phyloP scores from a whole-genome alignment of 2,888 invertebrate species.

The Acleris sparsana region DNA sequence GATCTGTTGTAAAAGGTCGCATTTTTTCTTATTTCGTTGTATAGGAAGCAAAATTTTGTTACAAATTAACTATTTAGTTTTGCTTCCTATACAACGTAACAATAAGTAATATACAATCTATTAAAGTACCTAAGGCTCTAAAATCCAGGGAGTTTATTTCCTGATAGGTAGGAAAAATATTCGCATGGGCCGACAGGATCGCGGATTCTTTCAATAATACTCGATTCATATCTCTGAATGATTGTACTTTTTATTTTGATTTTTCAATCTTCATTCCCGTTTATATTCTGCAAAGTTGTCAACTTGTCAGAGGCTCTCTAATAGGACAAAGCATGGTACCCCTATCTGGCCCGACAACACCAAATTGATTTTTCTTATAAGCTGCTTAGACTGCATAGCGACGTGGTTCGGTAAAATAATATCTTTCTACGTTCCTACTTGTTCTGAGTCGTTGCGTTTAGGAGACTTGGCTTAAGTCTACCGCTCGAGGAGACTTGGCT shows the following conservation, averaged over 20 bases:
- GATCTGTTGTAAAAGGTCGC: too few species aligned
- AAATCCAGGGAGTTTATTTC: too few species aligned
- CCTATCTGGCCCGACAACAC: conserved; percentile 58
- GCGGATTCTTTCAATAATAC: too few species aligned
- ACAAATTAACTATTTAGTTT: too few species aligned
- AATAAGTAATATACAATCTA: too few species aligned
- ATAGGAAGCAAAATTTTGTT: too few species aligned
- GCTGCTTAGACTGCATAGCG: conserved; percentile 66
- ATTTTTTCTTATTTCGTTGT: too few species aligned
- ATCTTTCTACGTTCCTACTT: conserved; percentile 5
- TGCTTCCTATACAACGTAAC: too few species aligned
- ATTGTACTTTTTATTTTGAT: background rate
- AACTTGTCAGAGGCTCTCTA: conserved; percentile 17
- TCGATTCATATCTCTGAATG: too few species aligned
- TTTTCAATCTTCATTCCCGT: background rate
- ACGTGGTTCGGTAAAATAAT: conserved; percentile 42
- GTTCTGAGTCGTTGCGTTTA: background rate
- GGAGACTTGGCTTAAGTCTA: background rate
- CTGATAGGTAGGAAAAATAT: too few species aligned
- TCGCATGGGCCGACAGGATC: too few species aligned
- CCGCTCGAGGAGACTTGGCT: background rate
- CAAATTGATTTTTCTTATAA: conserved; percentile 75
- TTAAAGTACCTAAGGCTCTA: too few species aligned
- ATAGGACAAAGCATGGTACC: conserved; percentile 46
- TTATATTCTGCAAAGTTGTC: background rate